phyloP scores from a whole-genome alignment of 2,113 vertebrate species.

The Rhabdomys dilectus region DNA sequence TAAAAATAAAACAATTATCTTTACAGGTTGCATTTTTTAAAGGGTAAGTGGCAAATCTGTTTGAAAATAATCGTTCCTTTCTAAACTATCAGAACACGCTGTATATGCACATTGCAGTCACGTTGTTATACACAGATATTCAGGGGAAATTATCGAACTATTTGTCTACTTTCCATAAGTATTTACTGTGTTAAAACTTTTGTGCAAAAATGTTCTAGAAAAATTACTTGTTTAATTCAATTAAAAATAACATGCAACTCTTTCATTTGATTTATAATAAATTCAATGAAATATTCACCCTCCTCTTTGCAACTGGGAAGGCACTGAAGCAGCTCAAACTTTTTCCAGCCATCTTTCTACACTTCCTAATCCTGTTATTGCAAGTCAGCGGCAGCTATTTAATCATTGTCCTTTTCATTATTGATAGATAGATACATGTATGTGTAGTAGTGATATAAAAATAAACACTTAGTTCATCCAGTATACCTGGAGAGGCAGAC shows the following conservation, averaged over 20 bases:
- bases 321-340: neutral
- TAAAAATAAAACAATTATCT: neutral
- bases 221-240: constrained; percentile 49
- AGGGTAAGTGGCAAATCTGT: neutral
- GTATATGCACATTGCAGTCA: neutral
- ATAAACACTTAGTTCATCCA: neutral
- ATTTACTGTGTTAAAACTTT: constrained; percentile 22
- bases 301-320: neutral
- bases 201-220: constrained; percentile 26
- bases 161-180: neutral
- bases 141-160: neutral
- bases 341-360: neutral
- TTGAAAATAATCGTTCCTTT: neutral
- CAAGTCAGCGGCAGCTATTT: neutral
- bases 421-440: neutral
- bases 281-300: neutral
- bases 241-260: neutral
- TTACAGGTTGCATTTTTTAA: neutral
- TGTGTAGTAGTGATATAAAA: neutral
- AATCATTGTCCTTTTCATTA: neutral
- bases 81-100: neutral
- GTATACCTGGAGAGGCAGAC: neutral
- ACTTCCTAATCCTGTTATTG: neutral
- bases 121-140: neutral
- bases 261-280: constrained; percentile 51